These are phyloP conservation scores for Drosophila sturtevanti DNA, from an alignment of 1,140 invertebrate genomes.

Conservation along the genomic window DNA sequence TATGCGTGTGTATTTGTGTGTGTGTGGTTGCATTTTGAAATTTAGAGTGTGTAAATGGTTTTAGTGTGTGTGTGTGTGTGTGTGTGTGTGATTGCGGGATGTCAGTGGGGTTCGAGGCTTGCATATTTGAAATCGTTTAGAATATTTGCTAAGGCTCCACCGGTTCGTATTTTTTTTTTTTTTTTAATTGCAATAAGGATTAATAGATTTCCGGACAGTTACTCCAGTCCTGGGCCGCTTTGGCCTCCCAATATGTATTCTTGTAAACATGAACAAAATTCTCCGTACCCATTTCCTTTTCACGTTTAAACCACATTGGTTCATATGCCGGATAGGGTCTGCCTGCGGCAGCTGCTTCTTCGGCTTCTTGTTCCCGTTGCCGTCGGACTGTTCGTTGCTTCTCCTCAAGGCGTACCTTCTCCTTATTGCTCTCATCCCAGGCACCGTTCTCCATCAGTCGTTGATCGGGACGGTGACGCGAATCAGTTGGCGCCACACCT, in stretches of 20 bases:
- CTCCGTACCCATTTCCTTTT: slow-evolving; percentile 91
- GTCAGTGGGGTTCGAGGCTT: slow-evolving; percentile 36
- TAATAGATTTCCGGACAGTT: slow-evolving; percentile 97
- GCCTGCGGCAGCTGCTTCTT: slow-evolving; percentile 89
- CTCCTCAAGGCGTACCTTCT: slow-evolving; percentile 94
- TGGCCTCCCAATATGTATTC: slow-evolving; percentile 96
- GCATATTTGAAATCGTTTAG: slow-evolving; percentile 55
- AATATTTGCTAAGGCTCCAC: slow-evolving; percentile 60
- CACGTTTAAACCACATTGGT: slow-evolving; percentile 96
- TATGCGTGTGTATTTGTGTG: slow-evolving; percentile 40
- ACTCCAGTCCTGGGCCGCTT: slow-evolving; percentile 94
- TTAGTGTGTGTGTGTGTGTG: slow-evolving; percentile 14
- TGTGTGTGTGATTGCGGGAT: slow-evolving; percentile 4
- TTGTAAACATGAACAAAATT: slow-evolving; percentile 93
- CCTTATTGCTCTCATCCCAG: slow-evolving; percentile 98
- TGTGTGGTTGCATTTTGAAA: background rate
- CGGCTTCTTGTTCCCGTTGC: slow-evolving; percentile 90
- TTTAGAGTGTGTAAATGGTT: background rate
- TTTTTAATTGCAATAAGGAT: slow-evolving; percentile 10
- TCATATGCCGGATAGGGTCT: slow-evolving; percentile 89
- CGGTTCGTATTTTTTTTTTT: slow-evolving; percentile 9
- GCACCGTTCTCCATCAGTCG: slow-evolving; percentile 97
- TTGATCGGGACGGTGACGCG: slow-evolving; percentile 96
- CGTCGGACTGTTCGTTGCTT: slow-evolving; percentile 93
- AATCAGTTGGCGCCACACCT: slow-evolving; percentile 97